A percentile compares a stretch with the other conserved stretches of the same genome.
phyloP scores from a whole-genome alignment of 2,797 vertebrate genomes.

The Fratercula arctica region DNA sequence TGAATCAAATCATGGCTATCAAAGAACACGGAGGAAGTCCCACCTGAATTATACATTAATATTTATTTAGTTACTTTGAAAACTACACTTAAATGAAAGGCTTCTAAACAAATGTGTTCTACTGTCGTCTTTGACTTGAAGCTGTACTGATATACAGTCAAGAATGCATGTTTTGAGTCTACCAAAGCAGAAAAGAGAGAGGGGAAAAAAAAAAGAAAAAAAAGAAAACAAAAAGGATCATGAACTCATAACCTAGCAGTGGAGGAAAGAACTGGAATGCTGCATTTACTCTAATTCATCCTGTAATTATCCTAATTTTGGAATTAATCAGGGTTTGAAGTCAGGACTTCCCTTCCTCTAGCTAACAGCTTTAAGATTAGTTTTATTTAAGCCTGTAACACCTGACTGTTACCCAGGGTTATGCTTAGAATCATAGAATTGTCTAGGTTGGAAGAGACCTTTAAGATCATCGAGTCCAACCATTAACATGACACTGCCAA shows the following conservation, averaged over 20 bases:
- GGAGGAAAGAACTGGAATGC: background rate
- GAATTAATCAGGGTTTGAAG: background rate
- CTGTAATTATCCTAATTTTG: background rate
- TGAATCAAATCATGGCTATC: background rate
- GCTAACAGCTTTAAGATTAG: background rate
- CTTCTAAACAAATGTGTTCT: background rate
- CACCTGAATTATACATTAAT: background rate
- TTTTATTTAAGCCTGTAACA: background rate
- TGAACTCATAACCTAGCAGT: background rate
- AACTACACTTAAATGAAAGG: background rate
- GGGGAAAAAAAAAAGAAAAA: no score
- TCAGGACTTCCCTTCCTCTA: background rate
- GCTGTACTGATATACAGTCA: background rate
- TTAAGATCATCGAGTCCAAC: no score
- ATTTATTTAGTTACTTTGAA: background rate
- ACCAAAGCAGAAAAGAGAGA: background rate
- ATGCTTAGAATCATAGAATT: background rate
- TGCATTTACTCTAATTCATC: background rate
- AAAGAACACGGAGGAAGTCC: background rate
- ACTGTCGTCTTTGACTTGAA: background rate
- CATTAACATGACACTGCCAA: no score
- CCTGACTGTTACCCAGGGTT: background rate
- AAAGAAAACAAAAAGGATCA: background rate
- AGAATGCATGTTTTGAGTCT: background rate
- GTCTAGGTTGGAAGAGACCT: no score